Evolutionary conservation across 2,113 vertebrate genomes (phyloP).

Genomic region (Brachypteracias leptosomus): DNA sequence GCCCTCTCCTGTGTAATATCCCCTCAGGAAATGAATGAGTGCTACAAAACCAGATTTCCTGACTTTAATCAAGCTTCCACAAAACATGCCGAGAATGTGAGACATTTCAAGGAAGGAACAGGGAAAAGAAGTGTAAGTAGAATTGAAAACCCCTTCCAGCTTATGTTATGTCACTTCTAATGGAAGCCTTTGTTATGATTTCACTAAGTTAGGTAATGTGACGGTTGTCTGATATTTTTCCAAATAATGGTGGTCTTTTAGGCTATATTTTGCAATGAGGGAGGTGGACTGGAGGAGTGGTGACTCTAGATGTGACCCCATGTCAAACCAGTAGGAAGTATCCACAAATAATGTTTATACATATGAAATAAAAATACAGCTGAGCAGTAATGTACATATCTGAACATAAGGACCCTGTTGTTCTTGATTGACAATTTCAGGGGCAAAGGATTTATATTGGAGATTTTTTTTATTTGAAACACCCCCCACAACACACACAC

Average conservation of each 20-base stretch:
- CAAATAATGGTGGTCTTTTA: constrained; percentile 61
- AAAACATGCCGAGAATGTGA: constrained; percentile 74
- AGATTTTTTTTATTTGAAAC: neutral
- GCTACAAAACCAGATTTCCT: constrained; percentile 84
- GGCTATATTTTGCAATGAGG: constrained; percentile 37
- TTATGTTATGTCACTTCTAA: constrained; percentile 70
- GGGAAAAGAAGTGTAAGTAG: constrained; percentile 81
- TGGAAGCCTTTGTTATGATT: constrained; percentile 71
- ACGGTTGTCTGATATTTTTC: constrained; percentile 68
- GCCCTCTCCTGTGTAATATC: constrained; percentile 43
- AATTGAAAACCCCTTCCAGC: constrained; percentile 74
- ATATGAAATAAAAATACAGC: neutral
- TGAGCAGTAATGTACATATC: neutral
- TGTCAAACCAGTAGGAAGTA: constrained; percentile 1
- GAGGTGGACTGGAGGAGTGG: neutral
- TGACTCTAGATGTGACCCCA: neutral
- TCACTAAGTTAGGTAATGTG: constrained; percentile 68
- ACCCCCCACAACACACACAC: neutral
- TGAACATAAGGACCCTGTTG: neutral
- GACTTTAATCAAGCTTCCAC: constrained; percentile 80
- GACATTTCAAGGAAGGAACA: constrained; percentile 72
- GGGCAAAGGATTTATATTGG: neutral
- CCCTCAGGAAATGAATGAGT: constrained; percentile 79
- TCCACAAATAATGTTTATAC: neutral
- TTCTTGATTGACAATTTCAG: neutral